Evolutionary conservation across 2,888 invertebrate genomes (phyloP).

Genomic region (Xestia xanthographa): DNA sequence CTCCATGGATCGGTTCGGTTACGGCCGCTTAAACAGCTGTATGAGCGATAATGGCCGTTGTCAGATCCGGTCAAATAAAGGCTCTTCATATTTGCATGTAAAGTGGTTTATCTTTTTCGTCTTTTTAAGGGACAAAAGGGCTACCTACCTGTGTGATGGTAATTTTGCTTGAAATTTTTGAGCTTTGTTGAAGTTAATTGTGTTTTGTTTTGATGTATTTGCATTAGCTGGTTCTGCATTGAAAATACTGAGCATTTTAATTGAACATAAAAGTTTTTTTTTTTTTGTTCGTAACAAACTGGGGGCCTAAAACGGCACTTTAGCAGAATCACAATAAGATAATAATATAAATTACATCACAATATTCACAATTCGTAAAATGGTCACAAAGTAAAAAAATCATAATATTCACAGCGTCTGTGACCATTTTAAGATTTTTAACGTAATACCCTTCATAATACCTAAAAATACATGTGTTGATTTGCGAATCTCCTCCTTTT

Average conservation of each 20-base stretch:
- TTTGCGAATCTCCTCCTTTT: background rate
- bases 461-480: background rate
- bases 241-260: background rate
- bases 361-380: no score
- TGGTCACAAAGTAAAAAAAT: no score
- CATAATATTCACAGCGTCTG: no score
- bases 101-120: slow-evolving; percentile 37
- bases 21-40: slow-evolving; percentile 18
- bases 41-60: slow-evolving; percentile 24
- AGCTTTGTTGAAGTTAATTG: slow-evolving; percentile 3
- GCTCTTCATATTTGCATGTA: slow-evolving; percentile 45
- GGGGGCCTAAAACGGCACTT: no score
- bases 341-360: no score
- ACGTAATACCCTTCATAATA: no score
- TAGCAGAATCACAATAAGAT: no score
- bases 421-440: no score
- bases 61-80: slow-evolving; percentile 34
- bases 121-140: slow-evolving; percentile 17
- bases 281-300: no score
- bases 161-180: slow-evolving; percentile 7
- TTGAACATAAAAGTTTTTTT: no score
- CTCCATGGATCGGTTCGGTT: slow-evolving; percentile 28
- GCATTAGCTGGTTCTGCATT: background rate
- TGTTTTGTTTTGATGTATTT: background rate
- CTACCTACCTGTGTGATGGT: slow-evolving; percentile 17